A percentile compares a stretch with the other conserved stretches of the same genome.
Conservation (phyloP, 2,113 vertebrate species). For the Ictidomys tridecemlineatus region DNA sequence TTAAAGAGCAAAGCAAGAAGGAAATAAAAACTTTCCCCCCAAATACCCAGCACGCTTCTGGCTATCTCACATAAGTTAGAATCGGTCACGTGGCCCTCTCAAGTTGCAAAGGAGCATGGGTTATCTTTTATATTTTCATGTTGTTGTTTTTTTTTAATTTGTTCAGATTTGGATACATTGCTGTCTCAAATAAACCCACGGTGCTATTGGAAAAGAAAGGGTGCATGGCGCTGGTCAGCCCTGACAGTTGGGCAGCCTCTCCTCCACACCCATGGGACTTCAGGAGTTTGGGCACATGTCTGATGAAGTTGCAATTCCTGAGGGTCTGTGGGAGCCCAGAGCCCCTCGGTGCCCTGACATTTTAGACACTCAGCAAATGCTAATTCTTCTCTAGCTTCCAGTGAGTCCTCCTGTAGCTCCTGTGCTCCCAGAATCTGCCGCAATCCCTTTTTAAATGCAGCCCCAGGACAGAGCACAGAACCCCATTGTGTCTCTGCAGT, state of each 20-base stretch:
- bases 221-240: neutral
- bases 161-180: neutral
- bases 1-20: neutral
- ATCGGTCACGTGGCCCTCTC: neutral
- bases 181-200: neutral
- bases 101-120: neutral
- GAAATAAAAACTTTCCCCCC: neutral
- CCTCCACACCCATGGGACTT: neutral
- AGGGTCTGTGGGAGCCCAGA: neutral
- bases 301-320: neutral
- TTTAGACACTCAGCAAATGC: constrained; percentile 24
- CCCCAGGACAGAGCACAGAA: neutral
- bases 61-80: neutral
- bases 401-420: neutral
- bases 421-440: neutral
- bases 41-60: neutral
- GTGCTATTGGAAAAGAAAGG: neutral
- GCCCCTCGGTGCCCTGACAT: neutral
- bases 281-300: neutral
- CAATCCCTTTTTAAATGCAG: neutral
- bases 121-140: neutral
- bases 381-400: neutral
- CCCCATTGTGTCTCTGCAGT: neutral
- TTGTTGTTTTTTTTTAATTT: neutral
- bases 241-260: neutral